Base-by-base conservation (phyloP, 2,113 vertebrate species). In the Carassius carassius region DNA sequence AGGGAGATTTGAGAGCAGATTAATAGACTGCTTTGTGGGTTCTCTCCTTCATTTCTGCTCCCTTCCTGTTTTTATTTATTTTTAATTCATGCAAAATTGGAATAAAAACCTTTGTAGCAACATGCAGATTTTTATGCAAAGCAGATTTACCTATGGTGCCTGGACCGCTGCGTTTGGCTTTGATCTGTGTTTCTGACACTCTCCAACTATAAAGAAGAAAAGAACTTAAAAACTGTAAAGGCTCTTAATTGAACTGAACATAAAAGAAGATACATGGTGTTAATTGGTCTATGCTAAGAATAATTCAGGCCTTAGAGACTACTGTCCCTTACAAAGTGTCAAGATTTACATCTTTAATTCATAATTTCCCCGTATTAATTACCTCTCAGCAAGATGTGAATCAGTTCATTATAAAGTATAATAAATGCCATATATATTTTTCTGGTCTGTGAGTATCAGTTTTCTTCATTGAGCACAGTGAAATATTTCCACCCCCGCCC, bases 261-360 rank as follows among this genome's bases (percentile, higher is more conserved):
- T 98, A 96, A 98, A 98, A 98, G 97, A 94, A 94, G 96, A 95
- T 94, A 93, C 96, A 94, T 93, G 93, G 95, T 96, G 96, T 96
- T 99, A 98, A 99, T 98, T 98, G 97, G 97, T 96, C 95, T 96
- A 96, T 94, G 95, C 95, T 95, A 94, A 96, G 96, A 96, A 96
- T 97, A 96, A 97, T 97, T 96, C 90, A 96, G 95, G 94, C 97
- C 97, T 97, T 93, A 92, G 97, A 96, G 97, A 97, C 96, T 92
- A 92, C 92, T 94, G 96, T 96, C 96, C 96, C 96, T 94, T 93
- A 96, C 96, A 94, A 94, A 96, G 95, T 96, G 96, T 96, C 96
- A 96, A 94, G 96, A 96, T 96, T 97, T 96, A 96, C 97, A 97
- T 98, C 96, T 97, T 97, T 98, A 97, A 98, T 98, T 97, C 97